These are phyloP conservation scores for Eurypyga helias DNA, from an alignment of 2,113 vertebrate species.

Conservation along the genomic window DNA sequence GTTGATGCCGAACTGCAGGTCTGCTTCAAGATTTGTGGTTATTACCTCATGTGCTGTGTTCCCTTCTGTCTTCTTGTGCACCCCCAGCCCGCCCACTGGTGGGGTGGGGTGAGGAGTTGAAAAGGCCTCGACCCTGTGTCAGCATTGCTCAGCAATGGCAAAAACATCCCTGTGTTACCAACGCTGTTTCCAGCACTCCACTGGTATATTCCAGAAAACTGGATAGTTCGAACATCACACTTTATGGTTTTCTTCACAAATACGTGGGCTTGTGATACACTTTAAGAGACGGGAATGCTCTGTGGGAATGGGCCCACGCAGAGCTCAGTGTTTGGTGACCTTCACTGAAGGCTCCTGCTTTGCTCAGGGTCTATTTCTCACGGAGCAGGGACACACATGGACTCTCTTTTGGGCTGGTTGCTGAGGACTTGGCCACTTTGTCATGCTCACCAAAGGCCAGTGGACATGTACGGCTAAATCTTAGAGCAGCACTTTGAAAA, in stretches of 20 bases:
- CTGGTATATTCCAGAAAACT: neutral
- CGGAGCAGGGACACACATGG: accelerated
- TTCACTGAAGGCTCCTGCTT: neutral
- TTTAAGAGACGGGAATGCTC: neutral
- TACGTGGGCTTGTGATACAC: neutral
- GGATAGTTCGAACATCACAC: neutral
- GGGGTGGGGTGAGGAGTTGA: too few relatives aligned
- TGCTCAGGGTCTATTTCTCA: neutral
- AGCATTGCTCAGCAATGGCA: too few relatives aligned
- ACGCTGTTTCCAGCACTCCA: too few relatives aligned
- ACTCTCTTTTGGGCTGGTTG: too few relatives aligned
- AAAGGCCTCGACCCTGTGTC: too few relatives aligned
- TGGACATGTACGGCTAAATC: neutral
- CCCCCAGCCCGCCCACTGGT: too few relatives aligned
- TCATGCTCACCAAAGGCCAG: neutral
- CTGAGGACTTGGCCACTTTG: accelerated
- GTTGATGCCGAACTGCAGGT: neutral
- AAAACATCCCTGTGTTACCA: too few relatives aligned
- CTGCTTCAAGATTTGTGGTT: neutral
- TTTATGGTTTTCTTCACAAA: neutral
- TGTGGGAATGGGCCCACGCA: neutral
- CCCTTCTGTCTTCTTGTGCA: too few relatives aligned
- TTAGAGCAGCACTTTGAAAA: neutral
- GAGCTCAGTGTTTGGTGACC: neutral
- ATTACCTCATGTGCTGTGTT: too few relatives aligned